Percentiles rank a stretch among this genome's conserved stretches.
phyloP scores from a whole-genome alignment of 1,140 invertebrate genomes.

The Acromyrmex heyeri region DNA sequence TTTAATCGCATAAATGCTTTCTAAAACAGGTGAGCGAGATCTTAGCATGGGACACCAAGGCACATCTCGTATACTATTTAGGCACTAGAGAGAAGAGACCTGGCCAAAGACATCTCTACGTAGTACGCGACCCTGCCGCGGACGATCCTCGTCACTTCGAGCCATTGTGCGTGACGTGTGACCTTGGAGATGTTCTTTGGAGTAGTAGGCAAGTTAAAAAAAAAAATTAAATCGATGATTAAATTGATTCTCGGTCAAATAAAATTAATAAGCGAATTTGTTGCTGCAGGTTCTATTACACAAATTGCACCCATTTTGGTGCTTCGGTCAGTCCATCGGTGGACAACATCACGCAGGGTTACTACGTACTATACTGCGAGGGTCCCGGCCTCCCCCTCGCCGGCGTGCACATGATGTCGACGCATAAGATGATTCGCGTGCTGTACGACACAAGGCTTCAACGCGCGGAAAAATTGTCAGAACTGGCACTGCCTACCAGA shows the following conservation, averaged over 20 bases:
- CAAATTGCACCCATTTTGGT: constrained; percentile 93
- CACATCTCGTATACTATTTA: constrained; percentile 94
- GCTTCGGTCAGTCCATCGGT: constrained; percentile 89
- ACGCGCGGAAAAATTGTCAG: constrained; percentile 88
- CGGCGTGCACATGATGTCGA: constrained; percentile 90
- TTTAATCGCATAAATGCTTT: background rate
- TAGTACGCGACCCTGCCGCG: constrained; percentile 89
- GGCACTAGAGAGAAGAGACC: constrained; percentile 93
- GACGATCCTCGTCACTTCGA: constrained; percentile 91
- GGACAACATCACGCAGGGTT: constrained; percentile 87
- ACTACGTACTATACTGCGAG: constrained; percentile 93
- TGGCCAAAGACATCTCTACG: constrained; percentile 95
- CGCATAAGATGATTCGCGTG: constrained; percentile 91
- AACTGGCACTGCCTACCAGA: constrained; percentile 91
- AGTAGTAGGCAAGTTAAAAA: constrained; percentile 87
- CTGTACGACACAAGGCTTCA: constrained; percentile 92
- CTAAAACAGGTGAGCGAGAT: constrained; percentile 89
- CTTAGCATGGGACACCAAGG: constrained; percentile 94
- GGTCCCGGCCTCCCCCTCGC: constrained; percentile 93
- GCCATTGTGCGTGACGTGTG: constrained; percentile 93
- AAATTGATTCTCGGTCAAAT: background rate
- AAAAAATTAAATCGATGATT: background rate
- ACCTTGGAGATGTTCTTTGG: constrained; percentile 90
- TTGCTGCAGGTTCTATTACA: constrained; percentile 88
- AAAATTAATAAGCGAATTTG: background rate